A percentile compares a stretch with the other conserved stretches of the same genome.
phyloP scores from a whole-genome alignment of 2,888 invertebrate species.

The Gortyna flavago region DNA sequence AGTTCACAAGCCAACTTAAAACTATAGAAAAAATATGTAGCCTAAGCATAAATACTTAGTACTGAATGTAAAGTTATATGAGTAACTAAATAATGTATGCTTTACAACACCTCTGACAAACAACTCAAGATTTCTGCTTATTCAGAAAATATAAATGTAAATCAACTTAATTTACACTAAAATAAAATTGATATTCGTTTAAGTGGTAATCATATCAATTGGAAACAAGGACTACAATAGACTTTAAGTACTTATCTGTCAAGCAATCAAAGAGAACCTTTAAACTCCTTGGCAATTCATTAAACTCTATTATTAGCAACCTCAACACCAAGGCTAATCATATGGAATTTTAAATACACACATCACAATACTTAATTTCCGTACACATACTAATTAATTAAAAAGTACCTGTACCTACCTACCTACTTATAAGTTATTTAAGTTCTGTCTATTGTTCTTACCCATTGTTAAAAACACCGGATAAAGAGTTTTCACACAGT shows the following conservation, averaged over 20 bases:
- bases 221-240: not conserved
- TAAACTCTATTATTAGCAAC: slow-evolving; percentile 6
- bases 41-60: no score
- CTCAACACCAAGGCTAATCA: slow-evolving; percentile 38
- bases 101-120: no score
- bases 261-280: slow-evolving; percentile 11
- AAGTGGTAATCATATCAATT: not conserved
- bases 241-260: not conserved
- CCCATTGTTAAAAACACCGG: slow-evolving; percentile 60
- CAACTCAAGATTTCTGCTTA: no score
- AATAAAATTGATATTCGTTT: not conserved
- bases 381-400: slow-evolving; percentile 50
- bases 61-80: no score
- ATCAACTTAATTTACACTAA: not conserved
- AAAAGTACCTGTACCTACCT: slow-evolving; percentile 38
- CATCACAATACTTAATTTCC: slow-evolving; percentile 52
- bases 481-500: slow-evolving; percentile 65
- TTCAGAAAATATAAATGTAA: no score
- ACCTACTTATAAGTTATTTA: slow-evolving; percentile 46
- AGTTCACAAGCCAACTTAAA: no score
- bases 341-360: slow-evolving; percentile 41
- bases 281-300: not conserved
- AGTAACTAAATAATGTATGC: no score
- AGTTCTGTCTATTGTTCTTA: slow-evolving; percentile 60
- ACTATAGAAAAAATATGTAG: no score